Evolutionary conservation across 1,140 invertebrate species (phyloP), one percentile per base, ranked within the genome.

Genomic region (Rhopalosiphum padi): DNA sequence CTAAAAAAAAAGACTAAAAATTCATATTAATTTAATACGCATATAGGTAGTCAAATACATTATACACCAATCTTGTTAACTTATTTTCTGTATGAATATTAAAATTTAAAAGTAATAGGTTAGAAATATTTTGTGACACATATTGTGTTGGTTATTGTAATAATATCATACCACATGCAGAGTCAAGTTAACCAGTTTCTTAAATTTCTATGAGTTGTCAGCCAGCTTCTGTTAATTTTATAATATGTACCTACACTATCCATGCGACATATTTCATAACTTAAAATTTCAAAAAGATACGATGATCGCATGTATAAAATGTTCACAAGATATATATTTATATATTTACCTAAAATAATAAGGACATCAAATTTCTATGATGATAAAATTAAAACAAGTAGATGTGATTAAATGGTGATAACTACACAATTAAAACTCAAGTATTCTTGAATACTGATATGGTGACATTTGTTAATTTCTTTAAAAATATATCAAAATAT

Each of bases 161-260:
- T 41, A 83, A 37, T 37, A 85, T 41, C 25, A n/a, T 48, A 87
- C 43, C 85, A 46, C 85, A 87, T 48, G 43, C 18, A 30, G 85
- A n/a, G 43, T 30, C 30, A 18, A 87, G 18, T 87, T 87, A 48
- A 87, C 85, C 43, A 87, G 85, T 87, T 87, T 87, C 85, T 87
- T 37, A 46, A 46, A 87, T 46, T n/a, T 87, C 85, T 43, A 46
- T 7, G 15, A 46, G 85, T 86, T 11, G 25, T 46, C 41, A 46
- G 25, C 85, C 85, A 46, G 85, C 85, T 87, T 87, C 43, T 87
- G 85, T 87, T 48, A 30, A 41, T 30, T 25, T 41, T 15, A 37
- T 83, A 35, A n/a, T 60, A 60, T 60, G 55, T 82, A 35, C 48
- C 48, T 51, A 46, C 46, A 46, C 41, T 41, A 41, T 41, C 1